Evolutionary conservation across 2,113 vertebrate genomes (phyloP), one percentile per base, ranked within the genome.

Genomic region (Platanista minor): DNA sequence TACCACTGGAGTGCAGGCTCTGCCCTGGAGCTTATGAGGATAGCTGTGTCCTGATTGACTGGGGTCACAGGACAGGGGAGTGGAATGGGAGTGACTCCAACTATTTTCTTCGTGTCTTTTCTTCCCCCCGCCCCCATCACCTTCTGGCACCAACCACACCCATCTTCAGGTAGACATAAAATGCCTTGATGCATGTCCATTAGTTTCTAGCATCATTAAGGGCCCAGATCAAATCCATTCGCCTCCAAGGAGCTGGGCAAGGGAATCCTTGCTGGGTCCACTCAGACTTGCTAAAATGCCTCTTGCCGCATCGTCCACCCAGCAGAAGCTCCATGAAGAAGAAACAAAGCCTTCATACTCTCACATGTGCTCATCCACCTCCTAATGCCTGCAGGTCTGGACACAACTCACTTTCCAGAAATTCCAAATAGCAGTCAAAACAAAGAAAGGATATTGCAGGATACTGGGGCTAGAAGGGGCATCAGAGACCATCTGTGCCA

Each of bases 251-350:
- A 82, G 41, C n/a, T 33, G 52, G 20, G 13, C 46, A 6, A 18
- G 11, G 46, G 36, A 52, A 29, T 18, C 85, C 36, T 41, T 8
- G 3, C 25, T 13, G 25, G 27, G 69, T 72, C 8, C 6, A 3
- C 25, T 17, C 20, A 33, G 25, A 11, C 64, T 13, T 39, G 54
- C 43, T 39, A 33, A 66, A 27, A 31, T 8, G 54, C 9, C 69
- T 77, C 33, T 2, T 8, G 5, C 39, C 2, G 4, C 75, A 1
- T 0, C 0, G 0, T 49, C 54, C 27, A 39, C 31, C 7, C 9
- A 1, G 33, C 4, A 9, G 62, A 18, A 81, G 9, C 39, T 23
- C 39, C 39, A 4, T 0, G 5, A 31, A 66, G 36, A 10, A 46
- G 17, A 10, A 33, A 21, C 46, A 1, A 6, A 23, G 5, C 13